Percentiles rank a stretch among this genome's conserved stretches.
Evolutionary conservation across 2,888 invertebrate species (phyloP).

Genomic region (Phragmatobia fuliginosa): DNA sequence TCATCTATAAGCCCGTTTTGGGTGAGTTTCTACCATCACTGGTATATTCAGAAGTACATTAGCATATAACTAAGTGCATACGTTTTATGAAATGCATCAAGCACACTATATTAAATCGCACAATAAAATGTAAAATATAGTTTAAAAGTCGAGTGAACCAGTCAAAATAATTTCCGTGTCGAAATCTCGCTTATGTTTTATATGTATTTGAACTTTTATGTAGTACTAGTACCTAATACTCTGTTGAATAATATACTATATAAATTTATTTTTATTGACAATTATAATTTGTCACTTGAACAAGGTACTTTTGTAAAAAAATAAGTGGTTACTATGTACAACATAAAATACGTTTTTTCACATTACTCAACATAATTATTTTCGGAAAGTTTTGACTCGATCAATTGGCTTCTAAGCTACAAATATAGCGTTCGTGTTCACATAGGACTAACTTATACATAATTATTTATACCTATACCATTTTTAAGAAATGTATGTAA

Average conservation of each 20-base stretch:
- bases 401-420: neutral
- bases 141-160: neutral
- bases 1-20: neutral
- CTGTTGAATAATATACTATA: neutral
- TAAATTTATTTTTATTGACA: neutral
- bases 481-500: constrained; percentile 34
- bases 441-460: constrained; percentile 11
- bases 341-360: neutral
- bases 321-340: neutral
- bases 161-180: neutral
- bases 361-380: neutral
- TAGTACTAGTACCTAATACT: neutral
- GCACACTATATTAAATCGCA: constrained; percentile 21
- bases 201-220: neutral
- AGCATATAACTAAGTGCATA: constrained; percentile 24
- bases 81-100: constrained; percentile 5
- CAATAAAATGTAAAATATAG: constrained; percentile 19
- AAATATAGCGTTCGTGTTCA: constrained; percentile 1
- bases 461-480: constrained; percentile 22
- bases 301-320: neutral
- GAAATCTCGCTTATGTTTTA: too few species aligned
- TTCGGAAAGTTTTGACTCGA: neutral
- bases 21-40: too few species aligned
- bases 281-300: neutral
- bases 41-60: constrained; percentile 11